Base-by-base conservation (phyloP, 2,113 vertebrate species). In the Phylloscopus trochiloides region DNA sequence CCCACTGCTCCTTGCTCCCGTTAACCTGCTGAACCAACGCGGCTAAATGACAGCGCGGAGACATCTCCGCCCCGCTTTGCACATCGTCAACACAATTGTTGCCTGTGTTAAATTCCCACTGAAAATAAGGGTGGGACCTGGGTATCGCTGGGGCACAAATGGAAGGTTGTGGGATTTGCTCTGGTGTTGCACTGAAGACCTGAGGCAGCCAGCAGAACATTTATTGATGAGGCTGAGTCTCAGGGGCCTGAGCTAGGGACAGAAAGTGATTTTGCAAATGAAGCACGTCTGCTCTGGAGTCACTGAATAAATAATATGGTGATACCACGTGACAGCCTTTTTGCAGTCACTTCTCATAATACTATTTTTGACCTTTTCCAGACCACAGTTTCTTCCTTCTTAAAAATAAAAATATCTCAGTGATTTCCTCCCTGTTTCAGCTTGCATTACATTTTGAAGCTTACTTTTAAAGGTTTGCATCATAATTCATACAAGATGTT, bases 1-100 rank as follows among this genome's bases (percentile, higher is more conserved):
- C 86, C 85, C 91, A 77, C 54, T 86, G 63, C 54, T 91, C 74
- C 85, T 62, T 55, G 54, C 54, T 86, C 79, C 66, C 19, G 31
- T 70, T 85, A 86, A 93, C 66, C 66, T 66, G 19, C 80, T 85
- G 77, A 96, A 58, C 54, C 83, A 89, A 61, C 50, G 14, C 4
- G 0, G 2, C 38, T 79, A 31, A 89, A 79, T 34, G 59, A 50
- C 40, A 65, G 31, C 0, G 0, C 13, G 14, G 48, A 82, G 80
- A 82, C 38, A 40, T n/a, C 71, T 90, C 77, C 63, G 29, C 43
- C 55, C 73, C 34, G 11, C 58, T 94, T 70, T 61, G 48, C 52
- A 59, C 70, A 47, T 65, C 8, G 0, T 25, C 81, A 50, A 22
- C n/a, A 73, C 63, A 87, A 83, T 63, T 71, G 55, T 76, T 91